Base-by-base conservation (phyloP, 2,888 invertebrate species). In the Lithophane ornitopus region DNA sequence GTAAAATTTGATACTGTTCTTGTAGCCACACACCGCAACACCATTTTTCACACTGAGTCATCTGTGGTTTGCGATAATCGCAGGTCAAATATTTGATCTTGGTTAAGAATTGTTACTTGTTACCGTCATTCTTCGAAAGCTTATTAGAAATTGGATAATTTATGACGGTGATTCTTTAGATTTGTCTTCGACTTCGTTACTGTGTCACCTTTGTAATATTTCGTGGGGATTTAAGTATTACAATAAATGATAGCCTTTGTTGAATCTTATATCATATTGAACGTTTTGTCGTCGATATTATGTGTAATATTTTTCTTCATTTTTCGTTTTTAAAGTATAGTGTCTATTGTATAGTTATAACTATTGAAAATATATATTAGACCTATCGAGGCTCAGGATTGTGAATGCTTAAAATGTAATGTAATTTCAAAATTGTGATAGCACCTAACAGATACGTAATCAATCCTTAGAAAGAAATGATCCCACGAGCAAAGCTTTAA, bases 1-100 rank as follows among this genome's bases (percentile, higher is more conserved):
- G 90, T 94, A 92, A 94, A 94, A 92, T 88, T 88, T 88, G 90
- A 93, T 92, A 91, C 89, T 89, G 87, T 88, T 90, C 87, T 88
- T 85, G 88, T 86, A 88, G 89, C 73, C 70, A 73, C 76, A 84
- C 81, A 67, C 62, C 84, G 78, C 41, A 85, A 87, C 80, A 67
- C 71, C 71, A 85, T 85, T 85, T 83, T 88, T 89, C 80, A 85
- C 85, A 83, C 84, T 86, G 85, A 85, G 72, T 89, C 87, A 87
- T 80, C 52, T 79, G 68, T 62, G 76, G 80, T 85, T 82, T 71
- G 80, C 78, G 69, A 81, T 88, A 84, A 85, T 62, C 86, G 41
- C 65, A 76, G 80, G 82, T 84, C 76, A 86, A 86, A 88, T 88
- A 86, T 87, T 88, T 88, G 83, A 78, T 86, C 84, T 85, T 69